phyloP scores from a whole-genome alignment of 2,797 vertebrate genomes.

The Eulemur rubriventer region DNA sequence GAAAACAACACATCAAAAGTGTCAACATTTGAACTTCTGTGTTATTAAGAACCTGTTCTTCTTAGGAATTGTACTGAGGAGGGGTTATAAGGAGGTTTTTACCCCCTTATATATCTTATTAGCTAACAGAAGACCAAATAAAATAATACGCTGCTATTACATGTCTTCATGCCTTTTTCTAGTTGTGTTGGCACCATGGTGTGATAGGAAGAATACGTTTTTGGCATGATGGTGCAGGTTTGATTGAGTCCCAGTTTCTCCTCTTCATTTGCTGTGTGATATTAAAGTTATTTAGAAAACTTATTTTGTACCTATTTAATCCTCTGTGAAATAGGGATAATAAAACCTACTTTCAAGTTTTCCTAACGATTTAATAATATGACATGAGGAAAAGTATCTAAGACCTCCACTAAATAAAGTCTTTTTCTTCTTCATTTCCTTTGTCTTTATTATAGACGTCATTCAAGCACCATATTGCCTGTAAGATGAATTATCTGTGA shows the following conservation, averaged over 20 bases:
- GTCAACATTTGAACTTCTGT: background rate
- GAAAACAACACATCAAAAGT: background rate
- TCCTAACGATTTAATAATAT: background rate
- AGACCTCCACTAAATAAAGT: background rate
- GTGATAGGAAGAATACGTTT: background rate
- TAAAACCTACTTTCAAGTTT: conserved; percentile 3
- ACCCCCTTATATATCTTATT: background rate
- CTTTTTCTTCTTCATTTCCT: background rate
- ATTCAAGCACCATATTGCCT: background rate
- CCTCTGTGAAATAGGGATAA: background rate
- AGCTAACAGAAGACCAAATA: background rate
- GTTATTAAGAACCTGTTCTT: background rate
- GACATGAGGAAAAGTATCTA: background rate
- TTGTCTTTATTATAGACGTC: background rate
- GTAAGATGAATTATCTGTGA: background rate
- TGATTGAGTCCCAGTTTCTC: background rate
- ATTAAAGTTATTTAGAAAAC: conserved; percentile 1
- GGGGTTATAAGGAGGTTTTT: background rate
- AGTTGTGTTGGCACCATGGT: background rate
- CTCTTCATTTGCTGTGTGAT: background rate
- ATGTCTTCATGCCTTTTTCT: background rate
- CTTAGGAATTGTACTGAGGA: background rate
- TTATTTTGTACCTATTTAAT: conserved; percentile 14
- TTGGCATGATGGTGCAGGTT: background rate
- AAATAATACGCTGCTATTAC: background rate